A percentile compares a stretch with the other conserved stretches of the same genome.
Evolutionary conservation across 1,140 invertebrate species (phyloP).

Genomic region (Drosophila chauvacae): DNA sequence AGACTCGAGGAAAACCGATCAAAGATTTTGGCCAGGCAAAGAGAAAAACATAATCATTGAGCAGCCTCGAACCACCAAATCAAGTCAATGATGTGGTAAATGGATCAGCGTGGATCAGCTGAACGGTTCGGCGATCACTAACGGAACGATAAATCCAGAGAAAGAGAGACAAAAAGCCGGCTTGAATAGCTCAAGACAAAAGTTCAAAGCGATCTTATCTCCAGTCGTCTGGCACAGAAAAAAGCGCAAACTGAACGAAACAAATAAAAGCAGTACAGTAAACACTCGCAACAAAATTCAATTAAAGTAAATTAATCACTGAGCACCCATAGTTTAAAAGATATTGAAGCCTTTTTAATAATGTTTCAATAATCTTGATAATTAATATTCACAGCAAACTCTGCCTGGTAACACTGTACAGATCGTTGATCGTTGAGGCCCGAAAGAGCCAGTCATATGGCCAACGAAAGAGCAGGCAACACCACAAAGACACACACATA

Average conservation of each 20-base stretch:
- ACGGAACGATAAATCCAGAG: conserved; percentile 6
- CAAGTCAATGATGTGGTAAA: conserved; percentile 66
- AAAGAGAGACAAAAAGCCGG: conserved; percentile 14
- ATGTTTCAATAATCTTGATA: too few species aligned
- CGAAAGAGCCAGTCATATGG: not conserved
- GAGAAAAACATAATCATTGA: conserved; percentile 48
- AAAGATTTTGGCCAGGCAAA: conserved; percentile 25
- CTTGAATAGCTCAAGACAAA: conserved; percentile 57
- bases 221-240: not conserved
- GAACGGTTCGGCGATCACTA: conserved; percentile 39
- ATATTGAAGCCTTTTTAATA: too few species aligned
- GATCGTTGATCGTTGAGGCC: too few species aligned
- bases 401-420: not conserved
- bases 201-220: conserved; percentile 63
- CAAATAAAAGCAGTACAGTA: conserved; percentile 5
- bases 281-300: not conserved
- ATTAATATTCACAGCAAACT: not conserved
- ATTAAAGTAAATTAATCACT: too few species aligned
- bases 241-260: conserved; percentile 2
- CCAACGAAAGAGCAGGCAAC: conserved; percentile 16
- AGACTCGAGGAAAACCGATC: conserved; percentile 17
- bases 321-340: not conserved
- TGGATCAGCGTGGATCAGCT: conserved; percentile 52
- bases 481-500: conserved; percentile 26
- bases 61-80: conserved; percentile 62